Conservation (phyloP, 23 tunicate genomes). For the Trididemnum nubilum region DNA sequence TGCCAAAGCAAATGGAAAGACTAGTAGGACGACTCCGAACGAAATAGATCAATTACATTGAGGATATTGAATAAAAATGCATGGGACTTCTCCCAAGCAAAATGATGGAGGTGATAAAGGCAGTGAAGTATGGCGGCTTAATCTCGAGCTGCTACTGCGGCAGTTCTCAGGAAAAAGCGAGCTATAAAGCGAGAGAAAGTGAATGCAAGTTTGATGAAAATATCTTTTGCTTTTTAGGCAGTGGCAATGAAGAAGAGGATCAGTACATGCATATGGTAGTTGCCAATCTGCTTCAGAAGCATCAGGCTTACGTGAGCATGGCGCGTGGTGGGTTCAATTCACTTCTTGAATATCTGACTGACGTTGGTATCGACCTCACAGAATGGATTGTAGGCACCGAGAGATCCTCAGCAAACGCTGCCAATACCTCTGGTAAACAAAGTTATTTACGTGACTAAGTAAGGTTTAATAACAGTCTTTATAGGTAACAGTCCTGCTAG, state of each 20-base stretch:
- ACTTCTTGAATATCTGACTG: conserved; percentile 55
- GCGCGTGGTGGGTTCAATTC: conserved; percentile 70
- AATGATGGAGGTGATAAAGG: too few relatives aligned
- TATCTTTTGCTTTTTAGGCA: conserved; percentile 38
- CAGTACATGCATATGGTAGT: conserved; percentile 93
- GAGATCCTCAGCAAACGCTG: not conserved
- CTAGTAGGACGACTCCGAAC: too few relatives aligned
- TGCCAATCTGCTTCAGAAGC: conserved; percentile 82
- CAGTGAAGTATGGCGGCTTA: too few relatives aligned
- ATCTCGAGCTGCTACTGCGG: too few relatives aligned
- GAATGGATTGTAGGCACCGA: conserved; percentile 85
- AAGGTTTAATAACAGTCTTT: too few relatives aligned
- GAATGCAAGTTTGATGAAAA: too few relatives aligned
- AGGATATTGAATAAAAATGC: too few relatives aligned
- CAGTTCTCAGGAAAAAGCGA: too few relatives aligned
- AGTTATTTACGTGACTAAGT: not conserved
- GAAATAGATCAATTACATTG: too few relatives aligned
- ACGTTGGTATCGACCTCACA: conserved; percentile 67
- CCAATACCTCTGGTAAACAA: not conserved
- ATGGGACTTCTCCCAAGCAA: too few relatives aligned
- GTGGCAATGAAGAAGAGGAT: conserved; percentile 78
- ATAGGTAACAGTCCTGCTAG: not conserved
- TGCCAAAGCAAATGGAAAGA: too few relatives aligned
- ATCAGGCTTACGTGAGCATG: conserved; percentile 74
- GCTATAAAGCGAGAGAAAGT: too few relatives aligned